Evolutionary conservation across 2,888 invertebrate genomes (phyloP).

Genomic region (Drosophila dives): DNA sequence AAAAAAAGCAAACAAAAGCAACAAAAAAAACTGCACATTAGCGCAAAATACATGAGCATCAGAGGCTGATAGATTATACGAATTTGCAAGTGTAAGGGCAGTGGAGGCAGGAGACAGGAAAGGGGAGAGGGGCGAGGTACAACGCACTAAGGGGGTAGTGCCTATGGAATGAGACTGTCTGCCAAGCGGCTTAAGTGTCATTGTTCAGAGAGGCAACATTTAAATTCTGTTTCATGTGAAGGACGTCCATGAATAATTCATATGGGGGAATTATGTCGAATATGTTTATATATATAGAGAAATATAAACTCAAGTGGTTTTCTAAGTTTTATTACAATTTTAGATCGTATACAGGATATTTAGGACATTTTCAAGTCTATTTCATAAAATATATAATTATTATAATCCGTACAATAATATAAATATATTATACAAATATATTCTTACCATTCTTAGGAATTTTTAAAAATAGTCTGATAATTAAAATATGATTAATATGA

Average conservation of each 20-base stretch:
- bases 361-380: neutral
- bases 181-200: slow-evolving; percentile 77
- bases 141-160: neutral
- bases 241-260: slow-evolving; percentile 66
- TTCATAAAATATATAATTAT: neutral
- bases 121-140: neutral
- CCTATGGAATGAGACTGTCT: slow-evolving; percentile 55
- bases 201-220: slow-evolving; percentile 68
- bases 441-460: neutral
- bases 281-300: slow-evolving; percentile 2
- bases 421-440: neutral
- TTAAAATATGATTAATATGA: neutral
- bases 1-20: slow-evolving; percentile 41
- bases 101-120: neutral
- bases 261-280: slow-evolving; percentile 39
- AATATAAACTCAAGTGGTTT: neutral
- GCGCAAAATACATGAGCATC: slow-evolving; percentile 69
- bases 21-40: slow-evolving; percentile 73
- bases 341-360: neutral
- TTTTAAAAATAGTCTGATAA: neutral
- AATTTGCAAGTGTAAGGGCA: slow-evolving; percentile 10
- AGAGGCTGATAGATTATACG: slow-evolving; percentile 55
- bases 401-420: neutral
- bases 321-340: neutral
- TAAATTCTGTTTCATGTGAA: slow-evolving; percentile 68